Evolutionary conservation across 2,797 vertebrate species (phyloP), one percentile per base, ranked within the genome.

Genomic region (Acanthornis magna): DNA sequence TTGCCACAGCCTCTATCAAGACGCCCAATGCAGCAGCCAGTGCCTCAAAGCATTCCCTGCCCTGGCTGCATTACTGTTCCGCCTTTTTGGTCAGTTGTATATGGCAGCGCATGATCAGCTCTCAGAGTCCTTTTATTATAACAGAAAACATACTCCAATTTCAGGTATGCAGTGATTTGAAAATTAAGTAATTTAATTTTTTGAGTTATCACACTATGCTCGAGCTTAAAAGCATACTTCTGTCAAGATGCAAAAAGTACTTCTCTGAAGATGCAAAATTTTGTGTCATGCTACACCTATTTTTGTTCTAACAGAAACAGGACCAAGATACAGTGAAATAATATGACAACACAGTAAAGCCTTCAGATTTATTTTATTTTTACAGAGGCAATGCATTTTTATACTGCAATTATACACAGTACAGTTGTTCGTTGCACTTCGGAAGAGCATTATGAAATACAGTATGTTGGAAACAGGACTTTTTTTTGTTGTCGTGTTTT

Each of bases 1-100:
- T 78, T 91, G 76, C 42, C 40, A 9, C 16, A 45, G 43, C 9
- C 62, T 61, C 32, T 38, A 0, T 7, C 0, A 3, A 73, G 29
- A 51, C 57, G 32, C 21, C 11, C 20, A 30, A 1, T 0, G 0
- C 36, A 60, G 23, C n/a, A 85, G 48, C 18, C 32, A 30, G 25
- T 20, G 17, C 32, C 48, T 66, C 43, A 15, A 5, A 10, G 30
- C 8, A 11, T 23, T 43, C 55, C 38, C 18, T 76, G 22, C 42
- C 40, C 43, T 13, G 6, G 22, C 55, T 80, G 27, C 16, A 5
- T 45, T 91, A 85, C 60, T 55, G 8, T 53, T 67, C 7, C 8
- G 18, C 42, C 1, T 1, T 10, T 67, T 60, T 7, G 12, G 10
- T 25, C 63, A 48, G 42, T 26, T 88, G 20, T 23, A 12, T 3